phyloP scores from a whole-genome alignment of 2,888 invertebrate genomes.

The Coleophora deauratella region DNA sequence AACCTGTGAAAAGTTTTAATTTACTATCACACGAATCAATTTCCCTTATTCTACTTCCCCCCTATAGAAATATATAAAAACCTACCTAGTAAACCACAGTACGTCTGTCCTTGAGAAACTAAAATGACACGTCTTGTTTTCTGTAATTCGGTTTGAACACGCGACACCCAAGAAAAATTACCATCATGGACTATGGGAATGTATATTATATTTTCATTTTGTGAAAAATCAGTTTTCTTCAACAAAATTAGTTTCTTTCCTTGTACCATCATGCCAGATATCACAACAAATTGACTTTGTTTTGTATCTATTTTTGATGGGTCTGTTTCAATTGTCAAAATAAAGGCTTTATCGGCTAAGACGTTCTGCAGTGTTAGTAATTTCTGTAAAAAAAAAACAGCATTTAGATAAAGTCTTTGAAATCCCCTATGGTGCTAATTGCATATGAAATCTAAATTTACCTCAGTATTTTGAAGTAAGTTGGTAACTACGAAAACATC shows the following conservation, averaged over 20 bases:
- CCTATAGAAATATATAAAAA: no score
- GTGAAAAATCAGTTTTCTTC: constrained; percentile 19
- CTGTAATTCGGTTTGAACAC: constrained; percentile 29
- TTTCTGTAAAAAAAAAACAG: constrained; percentile 1
- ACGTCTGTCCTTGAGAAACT: constrained; percentile 35
- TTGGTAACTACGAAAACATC: constrained; percentile 32
- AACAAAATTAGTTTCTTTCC: constrained; percentile 31
- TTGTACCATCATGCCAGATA: constrained; percentile 33
- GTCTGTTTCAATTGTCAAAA: constrained; percentile 30
- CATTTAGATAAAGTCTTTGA: no score
- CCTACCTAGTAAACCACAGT: constrained; percentile 39
- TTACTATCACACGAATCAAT: no score
- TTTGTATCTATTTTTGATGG: constrained; percentile 22
- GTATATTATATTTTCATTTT: constrained; percentile 23
- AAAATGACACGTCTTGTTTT: constrained; percentile 31
- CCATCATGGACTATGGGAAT: constrained; percentile 30
- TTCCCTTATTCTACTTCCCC: no score
- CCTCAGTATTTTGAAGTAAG: constrained; percentile 30
- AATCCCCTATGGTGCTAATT: no score
- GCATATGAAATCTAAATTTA: constrained; percentile 13
- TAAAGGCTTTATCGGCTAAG: constrained; percentile 26
- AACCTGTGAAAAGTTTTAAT: constrained; percentile 50
- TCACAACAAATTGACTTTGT: constrained; percentile 26
- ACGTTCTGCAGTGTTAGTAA: constrained; percentile 16
- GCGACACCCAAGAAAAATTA: constrained; percentile 35